phyloP scores from a whole-genome alignment of 2,888 invertebrate species.

The Chironomus riparius region DNA sequence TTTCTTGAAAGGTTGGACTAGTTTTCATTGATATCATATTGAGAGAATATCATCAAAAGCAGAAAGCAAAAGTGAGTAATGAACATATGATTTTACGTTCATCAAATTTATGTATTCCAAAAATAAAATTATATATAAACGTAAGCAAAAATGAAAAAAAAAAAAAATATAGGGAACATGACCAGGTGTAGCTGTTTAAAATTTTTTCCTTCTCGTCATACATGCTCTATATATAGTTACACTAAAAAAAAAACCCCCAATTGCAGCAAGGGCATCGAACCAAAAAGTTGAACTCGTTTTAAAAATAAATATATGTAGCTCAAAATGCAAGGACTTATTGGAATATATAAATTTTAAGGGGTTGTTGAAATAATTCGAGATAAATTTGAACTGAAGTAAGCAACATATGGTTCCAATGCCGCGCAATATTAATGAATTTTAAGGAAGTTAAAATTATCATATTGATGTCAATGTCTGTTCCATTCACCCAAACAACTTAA shows the following conservation, averaged over 20 bases:
- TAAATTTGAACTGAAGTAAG: background rate
- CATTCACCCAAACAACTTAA: background rate
- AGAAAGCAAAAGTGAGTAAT: background rate
- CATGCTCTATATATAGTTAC: too few relatives aligned
- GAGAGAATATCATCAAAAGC: background rate
- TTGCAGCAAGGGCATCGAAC: constrained; percentile 2
- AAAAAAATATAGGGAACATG: background rate
- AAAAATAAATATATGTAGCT: background rate
- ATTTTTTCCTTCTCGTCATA: background rate
- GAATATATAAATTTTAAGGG: background rate
- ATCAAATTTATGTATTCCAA: too few relatives aligned
- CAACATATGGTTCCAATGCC: constrained; percentile 7
- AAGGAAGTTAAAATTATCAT: constrained; percentile 9
- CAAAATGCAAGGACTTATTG: background rate
- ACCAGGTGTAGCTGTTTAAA: constrained; percentile 6
- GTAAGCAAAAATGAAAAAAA: background rate
- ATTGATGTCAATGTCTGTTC: background rate
- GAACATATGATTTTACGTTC: background rate
- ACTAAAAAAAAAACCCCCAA: background rate
- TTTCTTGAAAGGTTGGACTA: background rate
- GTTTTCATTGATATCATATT: background rate
- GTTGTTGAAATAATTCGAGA: background rate
- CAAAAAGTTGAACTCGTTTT: constrained; percentile 8
- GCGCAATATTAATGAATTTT: constrained; percentile 12
- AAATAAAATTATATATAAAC: background rate